Conservation (phyloP, 2,113 vertebrate genomes). For the Coturnix japonica region DNA sequence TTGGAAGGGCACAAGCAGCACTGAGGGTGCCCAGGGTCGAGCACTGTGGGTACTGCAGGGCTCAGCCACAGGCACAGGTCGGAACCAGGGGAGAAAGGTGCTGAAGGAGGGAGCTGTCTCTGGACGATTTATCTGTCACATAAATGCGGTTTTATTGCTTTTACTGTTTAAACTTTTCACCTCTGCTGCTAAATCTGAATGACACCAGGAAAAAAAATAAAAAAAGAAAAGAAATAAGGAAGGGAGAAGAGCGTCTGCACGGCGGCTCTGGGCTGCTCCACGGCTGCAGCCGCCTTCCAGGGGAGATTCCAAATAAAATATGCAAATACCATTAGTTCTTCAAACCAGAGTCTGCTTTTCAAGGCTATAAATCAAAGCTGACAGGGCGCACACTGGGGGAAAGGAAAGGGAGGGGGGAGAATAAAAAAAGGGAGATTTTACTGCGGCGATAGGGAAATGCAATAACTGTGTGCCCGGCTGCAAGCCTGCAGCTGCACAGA, state of each 20-base stretch:
- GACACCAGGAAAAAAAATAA: not conserved
- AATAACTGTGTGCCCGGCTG: not conserved
- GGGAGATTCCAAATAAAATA: conserved; percentile 75
- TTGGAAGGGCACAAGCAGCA: not conserved
- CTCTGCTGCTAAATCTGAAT: conserved; percentile 59
- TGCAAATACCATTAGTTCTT: conserved; percentile 76
- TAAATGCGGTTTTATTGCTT: conserved; percentile 73
- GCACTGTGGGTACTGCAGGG: not conserved
- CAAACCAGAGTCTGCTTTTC: conserved; percentile 50
- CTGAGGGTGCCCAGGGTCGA: not conserved
- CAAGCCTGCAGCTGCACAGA: not conserved
- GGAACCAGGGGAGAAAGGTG: not conserved
- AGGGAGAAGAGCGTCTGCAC: not conserved
- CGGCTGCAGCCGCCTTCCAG: conserved; percentile 19
- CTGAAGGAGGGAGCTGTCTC: conserved; percentile 1
- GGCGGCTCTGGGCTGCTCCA: not conserved
- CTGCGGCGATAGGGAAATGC: not conserved
- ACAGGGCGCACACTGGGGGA: conserved; percentile 23
- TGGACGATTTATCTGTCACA: conserved; percentile 70
- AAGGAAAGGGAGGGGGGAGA: not conserved
- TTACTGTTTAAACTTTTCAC: conserved; percentile 80
- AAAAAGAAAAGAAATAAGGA: not conserved
- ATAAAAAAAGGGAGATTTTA: not conserved
- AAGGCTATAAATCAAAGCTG: conserved; percentile 70
- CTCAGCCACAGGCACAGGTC: not conserved